Conservation (phyloP, 2,113 vertebrate species). For the Syngnathus typhle region DNA sequence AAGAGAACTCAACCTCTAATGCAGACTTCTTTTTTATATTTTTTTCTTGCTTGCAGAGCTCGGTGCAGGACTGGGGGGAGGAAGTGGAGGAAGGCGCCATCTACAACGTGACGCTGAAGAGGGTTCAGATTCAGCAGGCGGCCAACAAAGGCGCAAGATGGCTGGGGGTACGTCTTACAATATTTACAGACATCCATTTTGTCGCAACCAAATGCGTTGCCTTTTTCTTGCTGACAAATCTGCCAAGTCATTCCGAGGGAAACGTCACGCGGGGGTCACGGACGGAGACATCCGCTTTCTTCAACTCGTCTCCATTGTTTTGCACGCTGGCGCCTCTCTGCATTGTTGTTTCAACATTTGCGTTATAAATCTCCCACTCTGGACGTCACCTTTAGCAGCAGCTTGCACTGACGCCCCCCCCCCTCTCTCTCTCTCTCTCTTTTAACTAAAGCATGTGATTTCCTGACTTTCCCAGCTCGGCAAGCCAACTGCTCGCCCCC, state of each 20-base stretch:
- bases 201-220: no score
- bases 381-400: slow-evolving; percentile 44
- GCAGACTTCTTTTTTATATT: not conserved
- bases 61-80: slow-evolving; percentile 92
- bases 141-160: slow-evolving; percentile 90
- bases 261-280: not conserved
- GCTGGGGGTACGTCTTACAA: slow-evolving; percentile 68
- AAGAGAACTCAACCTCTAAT: not conserved
- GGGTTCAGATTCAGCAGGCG: slow-evolving; percentile 91
- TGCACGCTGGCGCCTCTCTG: slow-evolving; percentile 9
- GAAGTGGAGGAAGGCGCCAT: slow-evolving; percentile 94
- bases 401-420: slow-evolving; percentile 18
- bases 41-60: slow-evolving; percentile 72
- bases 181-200: no score
- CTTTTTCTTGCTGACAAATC: slow-evolving; percentile 17
- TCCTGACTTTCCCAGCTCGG: slow-evolving; percentile 52
- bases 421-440: not conserved
- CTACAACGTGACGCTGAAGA: slow-evolving; percentile 92
- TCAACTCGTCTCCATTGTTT: slow-evolving; percentile 27
- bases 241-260: not conserved
- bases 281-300: slow-evolving; percentile 5
- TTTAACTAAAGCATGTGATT: slow-evolving; percentile 57
- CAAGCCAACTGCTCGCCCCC: slow-evolving; percentile 24
- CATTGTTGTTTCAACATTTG: slow-evolving; percentile 46
- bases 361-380: slow-evolving; percentile 33